phyloP scores from a whole-genome alignment of 2,113 vertebrate genomes.

The Lampris megalopsis region DNA sequence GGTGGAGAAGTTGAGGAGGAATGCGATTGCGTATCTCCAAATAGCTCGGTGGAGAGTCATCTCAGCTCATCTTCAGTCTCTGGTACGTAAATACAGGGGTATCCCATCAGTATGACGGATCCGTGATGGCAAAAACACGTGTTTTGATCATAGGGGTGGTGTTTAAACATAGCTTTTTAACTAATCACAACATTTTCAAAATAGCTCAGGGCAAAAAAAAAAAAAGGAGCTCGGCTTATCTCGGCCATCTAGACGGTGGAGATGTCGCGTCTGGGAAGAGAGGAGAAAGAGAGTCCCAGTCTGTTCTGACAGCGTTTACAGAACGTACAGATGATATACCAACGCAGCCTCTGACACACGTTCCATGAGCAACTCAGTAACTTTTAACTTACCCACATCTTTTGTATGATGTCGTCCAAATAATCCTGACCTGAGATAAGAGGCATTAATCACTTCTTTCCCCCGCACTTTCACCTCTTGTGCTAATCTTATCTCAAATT shows the following conservation, averaged over 20 bases:
- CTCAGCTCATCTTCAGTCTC: conserved; percentile 44
- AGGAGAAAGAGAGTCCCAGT: neutral
- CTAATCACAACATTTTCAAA: neutral
- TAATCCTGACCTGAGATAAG: neutral
- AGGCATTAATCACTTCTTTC: too few species aligned
- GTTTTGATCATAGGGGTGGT: neutral
- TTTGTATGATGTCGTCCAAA: neutral
- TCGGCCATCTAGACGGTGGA: conserved; percentile 8
- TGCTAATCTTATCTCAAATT: too few species aligned
- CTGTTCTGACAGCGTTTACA: conserved; percentile 18
- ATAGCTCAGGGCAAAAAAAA: neutral
- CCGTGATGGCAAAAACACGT: conserved; percentile 11
- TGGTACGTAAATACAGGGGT: neutral
- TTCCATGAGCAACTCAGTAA: too few species aligned
- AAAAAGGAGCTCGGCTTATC: neutral
- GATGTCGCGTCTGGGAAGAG: neutral
- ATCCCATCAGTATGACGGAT: conserved; percentile 4
- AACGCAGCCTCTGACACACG: neutral
- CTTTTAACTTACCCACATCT: neutral
- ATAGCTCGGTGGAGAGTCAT: conserved; percentile 53
- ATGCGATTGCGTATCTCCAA: conserved; percentile 45
- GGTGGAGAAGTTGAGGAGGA: conserved; percentile 48
- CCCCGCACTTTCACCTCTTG: too few species aligned
- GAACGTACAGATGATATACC: neutral
- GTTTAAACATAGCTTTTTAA: too few species aligned